Base-by-base conservation (phyloP, 2,888 invertebrate species). In the Mythimna impura region DNA sequence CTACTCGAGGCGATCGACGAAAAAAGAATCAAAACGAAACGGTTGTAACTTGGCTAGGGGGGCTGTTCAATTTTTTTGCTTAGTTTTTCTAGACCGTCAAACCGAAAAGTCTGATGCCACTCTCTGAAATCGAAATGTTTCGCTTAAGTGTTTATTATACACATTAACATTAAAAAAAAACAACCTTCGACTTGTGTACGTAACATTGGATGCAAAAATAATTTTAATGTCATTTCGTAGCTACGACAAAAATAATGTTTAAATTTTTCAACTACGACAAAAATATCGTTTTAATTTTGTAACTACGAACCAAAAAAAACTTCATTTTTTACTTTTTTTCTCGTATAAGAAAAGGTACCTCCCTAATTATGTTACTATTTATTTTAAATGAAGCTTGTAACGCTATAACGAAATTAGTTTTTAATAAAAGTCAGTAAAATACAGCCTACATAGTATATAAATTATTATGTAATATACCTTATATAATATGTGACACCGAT, bases 401-500 rank as follows among this genome's bases (percentile, higher is more conserved):
- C 25, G 61, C 60, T 22, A 58, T 43, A 36, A 72, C 52, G 25
- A 81, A 73, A 65, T 67, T 68, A 80, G 61, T 63, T 66, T 74
- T 73, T 62, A 60, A 81, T 68, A 58, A 72, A 78, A 87, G 82
- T 87, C 85, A 82, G 74, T 70, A 71, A 73, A 80, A 66, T 68
- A 68, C 73, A 86, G 73, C 76, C 74, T 87, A 85, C 67, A 67
- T 84, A 82, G 62, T 76, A 71, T 79, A 36, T 25, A 50, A 20
- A 66, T 58, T 43, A 73, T 61, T 47, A 57, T 76, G 25, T 78
- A 71, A 60, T 54, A 60, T 79, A 65, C 30, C 57, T 71, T 60
- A 67, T 64, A 71, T 72, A 61, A 65, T 65, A 71, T 71, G 58
- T 63, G 57, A 81, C 66, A 78, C 78, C 70, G 76, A 68, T 71